phyloP scores from a whole-genome alignment of 2,797 vertebrate genomes.

The Morelia viridis region DNA sequence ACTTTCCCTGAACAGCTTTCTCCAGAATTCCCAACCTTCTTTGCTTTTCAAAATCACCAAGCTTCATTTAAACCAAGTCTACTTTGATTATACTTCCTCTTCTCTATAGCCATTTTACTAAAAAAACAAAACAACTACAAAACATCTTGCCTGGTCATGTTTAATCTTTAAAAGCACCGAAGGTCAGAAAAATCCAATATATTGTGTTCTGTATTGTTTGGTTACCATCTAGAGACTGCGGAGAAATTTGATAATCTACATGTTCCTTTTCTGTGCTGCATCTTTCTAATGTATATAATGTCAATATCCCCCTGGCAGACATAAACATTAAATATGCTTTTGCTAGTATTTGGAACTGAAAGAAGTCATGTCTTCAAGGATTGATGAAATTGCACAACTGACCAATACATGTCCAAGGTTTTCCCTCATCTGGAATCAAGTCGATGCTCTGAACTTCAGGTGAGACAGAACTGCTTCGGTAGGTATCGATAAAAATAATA shows the following conservation, averaged over 20 bases:
- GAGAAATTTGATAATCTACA: too few relatives aligned
- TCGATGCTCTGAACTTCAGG: neutral
- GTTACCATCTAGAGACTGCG: neutral
- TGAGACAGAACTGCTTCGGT: too few relatives aligned
- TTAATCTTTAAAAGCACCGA: neutral
- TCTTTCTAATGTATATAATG: neutral
- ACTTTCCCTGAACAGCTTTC: slow-evolving; percentile 58
- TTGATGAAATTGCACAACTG: too few relatives aligned
- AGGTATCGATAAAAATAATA: too few relatives aligned
- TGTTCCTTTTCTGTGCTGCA: neutral
- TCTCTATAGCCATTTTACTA: neutral
- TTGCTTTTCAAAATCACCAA: slow-evolving; percentile 55
- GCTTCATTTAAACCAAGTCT: slow-evolving; percentile 39
- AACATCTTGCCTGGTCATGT: neutral
- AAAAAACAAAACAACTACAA: neutral
- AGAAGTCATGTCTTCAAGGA: neutral
- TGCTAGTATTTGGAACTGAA: neutral
- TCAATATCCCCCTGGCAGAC: too few relatives aligned
- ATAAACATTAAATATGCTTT: neutral
- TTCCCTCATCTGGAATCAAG: neutral
- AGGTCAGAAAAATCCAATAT: neutral
- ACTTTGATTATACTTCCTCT: slow-evolving; percentile 2
- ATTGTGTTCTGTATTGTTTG: too few relatives aligned
- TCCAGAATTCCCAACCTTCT: slow-evolving; percentile 68
- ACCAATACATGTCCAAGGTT: neutral